Evolutionary conservation across 1,140 invertebrate species (phyloP), one percentile per base, ranked within the genome.

Genomic region (Aethina tumida): DNA sequence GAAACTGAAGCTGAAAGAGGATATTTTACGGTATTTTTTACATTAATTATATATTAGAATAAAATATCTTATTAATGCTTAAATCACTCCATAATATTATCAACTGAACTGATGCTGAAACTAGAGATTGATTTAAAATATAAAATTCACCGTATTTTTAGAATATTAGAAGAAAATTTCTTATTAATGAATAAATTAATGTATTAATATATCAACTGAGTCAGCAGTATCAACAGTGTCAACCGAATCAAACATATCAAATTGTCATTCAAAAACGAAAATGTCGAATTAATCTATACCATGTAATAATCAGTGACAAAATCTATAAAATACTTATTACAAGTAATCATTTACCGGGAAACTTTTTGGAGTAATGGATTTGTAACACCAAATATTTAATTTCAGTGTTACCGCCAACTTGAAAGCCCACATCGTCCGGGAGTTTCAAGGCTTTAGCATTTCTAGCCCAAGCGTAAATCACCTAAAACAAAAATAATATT

Each of bases 381-480:
- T 99, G 95, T 3, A 99, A 63, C 1, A 88, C 84, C 15, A 90
- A 63, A 59, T 87, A 88, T 39, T 83, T 75, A 25, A 85, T 81
- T 3, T 69, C 58, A 3, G 82, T 81, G 39, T 75, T 68, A 29
- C 71, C 71, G 0, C 84, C 84, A 15, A 88, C 75, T 57, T 83
- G 81, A 50, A 91, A 91, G 3, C 76, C 79, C 9, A 91, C 86
- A 53, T 81, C 87, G 38, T 84, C 63, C 0, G 96, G 96, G 30
- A 99, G 60, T 25, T 77, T 62, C 4, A 97, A 67, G 19, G 72
- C 71, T 3, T 92, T 90, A 1, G 96, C 95, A 65, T 97, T 89
- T 56, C 87, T 73, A 2, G 93, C 95, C 95, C 95, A 99, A 0
- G 94, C 94, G 66, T 97, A 99, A 12, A 98, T 71, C 43, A 97